Percentiles rank a stretch among this genome's conserved stretches.
These are phyloP conservation scores for Brachyopa scutellaris DNA, from an alignment of 2,888 invertebrate species.

Conservation along the genomic window DNA sequence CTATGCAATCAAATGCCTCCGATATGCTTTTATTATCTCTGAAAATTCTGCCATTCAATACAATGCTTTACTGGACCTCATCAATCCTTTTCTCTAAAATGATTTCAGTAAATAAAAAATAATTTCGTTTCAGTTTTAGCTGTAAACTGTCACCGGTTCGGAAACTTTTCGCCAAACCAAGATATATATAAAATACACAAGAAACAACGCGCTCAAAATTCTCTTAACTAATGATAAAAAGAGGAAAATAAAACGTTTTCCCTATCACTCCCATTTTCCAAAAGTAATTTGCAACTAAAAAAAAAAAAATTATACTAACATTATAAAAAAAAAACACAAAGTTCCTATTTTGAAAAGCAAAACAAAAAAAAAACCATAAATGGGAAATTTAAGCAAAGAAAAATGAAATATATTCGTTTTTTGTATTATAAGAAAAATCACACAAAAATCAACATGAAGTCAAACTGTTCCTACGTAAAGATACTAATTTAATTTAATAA, in stretches of 20 bases:
- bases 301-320: neutral
- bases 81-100: too few relatives aligned
- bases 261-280: slow-evolving; percentile 18
- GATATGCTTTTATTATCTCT: too few relatives aligned
- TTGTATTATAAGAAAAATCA: slow-evolving; percentile 27
- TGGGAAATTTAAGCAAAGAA: slow-evolving; percentile 34
- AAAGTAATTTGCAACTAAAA: slow-evolving; percentile 21
- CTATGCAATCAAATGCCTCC: too few relatives aligned
- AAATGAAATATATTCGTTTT: slow-evolving; percentile 4
- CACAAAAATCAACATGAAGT: slow-evolving; percentile 41
- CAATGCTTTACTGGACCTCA: too few relatives aligned
- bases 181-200: neutral
- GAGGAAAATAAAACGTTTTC: neutral
- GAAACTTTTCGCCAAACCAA: neutral
- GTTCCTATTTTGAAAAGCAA: slow-evolving; percentile 57
- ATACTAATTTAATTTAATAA: slow-evolving; percentile 38
- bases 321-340: slow-evolving; percentile 41
- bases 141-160: slow-evolving; percentile 21
- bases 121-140: slow-evolving; percentile 7
- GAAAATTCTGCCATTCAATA: too few relatives aligned
- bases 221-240: neutral
- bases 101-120: too few relatives aligned
- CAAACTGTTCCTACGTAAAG: slow-evolving; percentile 67
- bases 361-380: slow-evolving; percentile 14
- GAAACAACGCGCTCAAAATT: slow-evolving; percentile 32